phyloP scores from a whole-genome alignment of 2,888 invertebrate species.

The Isoperla grammatica region DNA sequence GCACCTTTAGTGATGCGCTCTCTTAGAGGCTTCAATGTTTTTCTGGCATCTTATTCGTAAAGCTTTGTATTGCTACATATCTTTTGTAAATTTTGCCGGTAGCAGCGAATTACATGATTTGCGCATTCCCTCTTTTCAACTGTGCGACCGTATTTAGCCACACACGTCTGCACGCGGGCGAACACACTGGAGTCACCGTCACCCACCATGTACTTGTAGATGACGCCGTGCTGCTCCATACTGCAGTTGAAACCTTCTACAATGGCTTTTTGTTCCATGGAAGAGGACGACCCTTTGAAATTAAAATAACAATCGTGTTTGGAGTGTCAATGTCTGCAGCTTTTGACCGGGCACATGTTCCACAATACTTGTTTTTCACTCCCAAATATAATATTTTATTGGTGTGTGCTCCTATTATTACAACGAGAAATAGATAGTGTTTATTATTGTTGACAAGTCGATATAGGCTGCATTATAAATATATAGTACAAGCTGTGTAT shows the following conservation, averaged over 20 bases:
- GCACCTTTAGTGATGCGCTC: not conserved
- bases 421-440: too few species aligned
- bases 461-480: too few species aligned
- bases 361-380: too few species aligned
- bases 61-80: too few species aligned
- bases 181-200: too few species aligned
- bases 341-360: constrained; percentile 18
- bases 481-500: too few species aligned
- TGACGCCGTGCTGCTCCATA: constrained; percentile 20
- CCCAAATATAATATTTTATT: too few species aligned
- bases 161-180: too few species aligned
- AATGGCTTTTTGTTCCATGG: constrained; percentile 20
- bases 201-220: constrained; percentile 24
- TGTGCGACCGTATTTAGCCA: not conserved
- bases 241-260: constrained; percentile 23
- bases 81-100: too few species aligned
- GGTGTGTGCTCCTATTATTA: too few species aligned
- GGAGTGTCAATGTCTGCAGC: not conserved
- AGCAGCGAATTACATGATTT: too few species aligned
- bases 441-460: too few species aligned
- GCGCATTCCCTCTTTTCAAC: constrained; percentile 25
- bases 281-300: not conserved
- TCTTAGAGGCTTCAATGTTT: not conserved
- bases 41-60: not conserved
- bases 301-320: not conserved